Base-by-base conservation (phyloP, 1,140 invertebrate genomes). In the Aradophagus sp. region DNA sequence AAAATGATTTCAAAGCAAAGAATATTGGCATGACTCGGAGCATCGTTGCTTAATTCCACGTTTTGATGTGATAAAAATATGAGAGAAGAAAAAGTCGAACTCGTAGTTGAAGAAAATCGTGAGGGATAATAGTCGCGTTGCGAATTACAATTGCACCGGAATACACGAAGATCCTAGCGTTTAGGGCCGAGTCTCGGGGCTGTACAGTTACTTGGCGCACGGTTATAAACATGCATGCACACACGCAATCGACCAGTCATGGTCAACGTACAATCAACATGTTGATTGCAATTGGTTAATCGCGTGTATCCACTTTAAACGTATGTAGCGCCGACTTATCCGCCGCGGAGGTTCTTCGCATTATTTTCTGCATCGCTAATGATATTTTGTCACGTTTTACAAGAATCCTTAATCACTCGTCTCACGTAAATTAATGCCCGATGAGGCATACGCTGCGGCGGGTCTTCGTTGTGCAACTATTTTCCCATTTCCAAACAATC, bases 251-350 rank as follows among this genome's bases (percentile, higher is more conserved):
- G 47, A 47, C 65, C 65, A 68, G 61, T 61, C 55, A 68, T 48
- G 55, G 35, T 68, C 65, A 68, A 68, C 65, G 16, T 68, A 48
- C 65, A 68, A 68, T 68, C 65, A 61, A 36, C 55, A 55, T 55
- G 65, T 42, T 48, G 55, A 68, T 61, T 61, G 56, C 65, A 68
- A 68, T 69, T 69, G 48, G 66, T 69, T 69, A 69, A 56, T 69
- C 56, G 56, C 66, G 44, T 69, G 56, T 56, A 55, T 55, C 20
- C 20, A 42, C 42, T 27, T 61, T 62, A 48, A 61, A 56, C 56
- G 42, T 58, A 62, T 50, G 50, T 50, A 47, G 17, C 41, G 1
- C 2, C 23, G 35, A 35, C 29, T 61, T 42, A 59, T 68, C 45
- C 35, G 19, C 4, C 44, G 19, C 15, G 42, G 31, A 47, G 29